These are phyloP conservation scores for Drosophila eohydei DNA, from an alignment of 2,888 invertebrate species.

Conservation along the genomic window DNA sequence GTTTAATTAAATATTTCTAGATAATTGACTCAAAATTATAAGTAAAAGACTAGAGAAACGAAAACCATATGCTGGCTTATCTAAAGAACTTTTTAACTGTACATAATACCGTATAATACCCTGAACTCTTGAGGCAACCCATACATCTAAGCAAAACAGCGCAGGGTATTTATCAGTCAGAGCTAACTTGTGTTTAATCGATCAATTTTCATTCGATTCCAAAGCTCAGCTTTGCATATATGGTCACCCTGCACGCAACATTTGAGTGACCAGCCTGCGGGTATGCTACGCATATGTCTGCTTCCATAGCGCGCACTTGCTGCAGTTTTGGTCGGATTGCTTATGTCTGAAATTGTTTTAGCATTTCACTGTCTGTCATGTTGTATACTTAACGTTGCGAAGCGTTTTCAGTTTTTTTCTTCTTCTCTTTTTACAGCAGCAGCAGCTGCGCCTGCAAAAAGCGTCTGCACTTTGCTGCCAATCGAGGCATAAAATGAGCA, in stretches of 20 bases:
- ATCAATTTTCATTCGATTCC: neutral
- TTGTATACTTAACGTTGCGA: conserved; percentile 21
- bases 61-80: too few species aligned
- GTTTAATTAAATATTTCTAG: too few species aligned
- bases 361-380: conserved; percentile 27
- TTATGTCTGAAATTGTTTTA: conserved; percentile 11
- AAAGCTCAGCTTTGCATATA: neutral
- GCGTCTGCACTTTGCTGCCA: conserved; percentile 72
- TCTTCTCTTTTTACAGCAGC: conserved; percentile 2
- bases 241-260: conserved; percentile 3
- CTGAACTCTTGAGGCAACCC: neutral
- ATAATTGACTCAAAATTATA: too few species aligned
- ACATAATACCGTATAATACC: too few species aligned
- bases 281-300: conserved; percentile 28
- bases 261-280: conserved; percentile 23
- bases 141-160: neutral
- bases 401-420: conserved; percentile 8
- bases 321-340: neutral
- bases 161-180: neutral
- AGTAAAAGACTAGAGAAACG: too few species aligned
- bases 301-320: too few species aligned
- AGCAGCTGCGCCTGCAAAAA: conserved; percentile 50
- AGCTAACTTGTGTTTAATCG: neutral
- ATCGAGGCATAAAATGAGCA: conserved; percentile 82
- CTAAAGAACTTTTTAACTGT: too few species aligned